Conservation (phyloP, 2,888 invertebrate species). For the Acanthoscelides obtectus region DNA sequence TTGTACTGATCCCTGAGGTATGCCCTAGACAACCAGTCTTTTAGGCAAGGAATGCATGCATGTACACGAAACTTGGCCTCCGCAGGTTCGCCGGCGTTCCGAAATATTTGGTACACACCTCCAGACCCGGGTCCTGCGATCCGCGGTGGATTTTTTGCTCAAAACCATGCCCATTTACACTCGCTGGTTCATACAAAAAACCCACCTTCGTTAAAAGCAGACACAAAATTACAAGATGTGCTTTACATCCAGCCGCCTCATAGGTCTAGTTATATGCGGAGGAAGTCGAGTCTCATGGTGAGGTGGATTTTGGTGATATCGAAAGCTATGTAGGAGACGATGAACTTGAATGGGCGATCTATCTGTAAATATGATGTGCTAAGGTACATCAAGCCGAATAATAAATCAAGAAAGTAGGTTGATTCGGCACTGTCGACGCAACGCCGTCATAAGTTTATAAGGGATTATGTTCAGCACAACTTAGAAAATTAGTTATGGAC, state of each 20-base stretch:
- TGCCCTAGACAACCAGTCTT: no score
- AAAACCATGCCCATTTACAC: neutral
- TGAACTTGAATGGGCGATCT: neutral
- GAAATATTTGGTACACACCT: neutral
- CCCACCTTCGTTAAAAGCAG: neutral
- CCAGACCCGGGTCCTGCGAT: neutral
- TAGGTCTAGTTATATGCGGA: neutral
- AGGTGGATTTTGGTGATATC: neutral
- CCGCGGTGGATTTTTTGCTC: neutral
- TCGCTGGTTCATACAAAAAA: neutral
- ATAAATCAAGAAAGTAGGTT: no score
- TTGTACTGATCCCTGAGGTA: no score
- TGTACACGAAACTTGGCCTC: neutral
- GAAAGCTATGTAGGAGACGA: neutral
- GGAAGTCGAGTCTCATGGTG: neutral
- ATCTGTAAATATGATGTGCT: no score
- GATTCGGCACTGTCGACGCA: no score
- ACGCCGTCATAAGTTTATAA: no score
- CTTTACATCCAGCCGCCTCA: neutral
- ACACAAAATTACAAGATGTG: neutral
- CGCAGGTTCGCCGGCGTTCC: neutral
- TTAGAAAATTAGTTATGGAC: no score
- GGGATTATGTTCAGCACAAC: no score
- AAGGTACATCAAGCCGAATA: no score
- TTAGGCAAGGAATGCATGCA: no score